Percentiles rank a stretch among this genome's conserved stretches.
Conservation (phyloP, 2,888 invertebrate genomes). For the Aproaerema taeniolella region DNA sequence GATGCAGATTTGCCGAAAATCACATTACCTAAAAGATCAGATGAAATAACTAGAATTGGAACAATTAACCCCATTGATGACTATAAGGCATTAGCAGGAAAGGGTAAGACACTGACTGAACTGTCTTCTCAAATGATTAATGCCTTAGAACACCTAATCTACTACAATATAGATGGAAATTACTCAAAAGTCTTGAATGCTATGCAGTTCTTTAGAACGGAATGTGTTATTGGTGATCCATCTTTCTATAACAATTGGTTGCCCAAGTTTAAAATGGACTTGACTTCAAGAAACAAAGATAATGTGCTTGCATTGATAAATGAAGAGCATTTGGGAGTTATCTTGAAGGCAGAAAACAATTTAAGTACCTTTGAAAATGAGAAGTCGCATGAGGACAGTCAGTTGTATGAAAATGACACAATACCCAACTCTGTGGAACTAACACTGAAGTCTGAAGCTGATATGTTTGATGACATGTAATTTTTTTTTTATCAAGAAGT, state of each 20-base stretch:
- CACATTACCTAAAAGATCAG: constrained; percentile 34
- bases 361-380: constrained; percentile 45
- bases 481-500: too few relatives aligned
- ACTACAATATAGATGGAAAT: constrained; percentile 53
- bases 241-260: constrained; percentile 59
- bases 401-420: constrained; percentile 64
- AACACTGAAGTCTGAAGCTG: constrained; percentile 50
- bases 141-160: constrained; percentile 56
- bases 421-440: constrained; percentile 51
- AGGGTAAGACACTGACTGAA: constrained; percentile 45
- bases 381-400: constrained; percentile 51
- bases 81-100: constrained; percentile 62
- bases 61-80: constrained; percentile 79
- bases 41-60: constrained; percentile 62
- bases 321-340: constrained; percentile 47
- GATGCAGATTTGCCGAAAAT: constrained; percentile 42
- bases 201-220: constrained; percentile 49
- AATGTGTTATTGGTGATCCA: constrained; percentile 52
- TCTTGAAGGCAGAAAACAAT: constrained; percentile 53
- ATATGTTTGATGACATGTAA: constrained; percentile 67
- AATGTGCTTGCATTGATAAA: constrained; percentile 40
- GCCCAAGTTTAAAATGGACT: constrained; percentile 44
- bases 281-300: too few relatives aligned
- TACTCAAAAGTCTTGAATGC: constrained; percentile 51
- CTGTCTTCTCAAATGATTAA: constrained; percentile 47